Evolutionary conservation across 2,113 vertebrate genomes (phyloP).

Genomic region (Polypterus senegalus): DNA sequence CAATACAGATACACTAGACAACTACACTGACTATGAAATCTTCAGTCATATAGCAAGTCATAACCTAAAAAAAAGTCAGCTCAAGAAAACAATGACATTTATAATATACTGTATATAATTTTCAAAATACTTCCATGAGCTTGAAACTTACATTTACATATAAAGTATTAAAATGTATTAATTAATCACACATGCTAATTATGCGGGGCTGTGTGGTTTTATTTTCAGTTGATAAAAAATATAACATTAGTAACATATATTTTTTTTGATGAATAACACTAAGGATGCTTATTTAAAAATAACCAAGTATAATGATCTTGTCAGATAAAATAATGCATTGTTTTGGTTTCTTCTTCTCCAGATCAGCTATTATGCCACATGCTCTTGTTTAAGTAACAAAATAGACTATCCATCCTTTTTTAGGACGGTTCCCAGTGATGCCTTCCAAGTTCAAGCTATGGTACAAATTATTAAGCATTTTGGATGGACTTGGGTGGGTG

Average conservation of each 20-base stretch:
- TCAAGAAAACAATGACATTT: too few species aligned
- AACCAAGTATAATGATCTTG: too few species aligned
- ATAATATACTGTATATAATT: background rate
- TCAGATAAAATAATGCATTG: too few species aligned
- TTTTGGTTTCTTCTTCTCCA: background rate
- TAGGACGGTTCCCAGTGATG: slow-evolving; percentile 12
- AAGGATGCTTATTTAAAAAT: too few species aligned
- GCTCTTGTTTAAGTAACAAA: slow-evolving; percentile 7
- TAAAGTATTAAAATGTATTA: background rate
- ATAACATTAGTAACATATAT: too few species aligned
- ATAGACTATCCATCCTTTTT: slow-evolving; percentile 12
- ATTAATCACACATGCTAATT: background rate
- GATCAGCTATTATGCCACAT: slow-evolving; percentile 9
- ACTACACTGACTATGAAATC: background rate
- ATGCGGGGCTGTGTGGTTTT: background rate
- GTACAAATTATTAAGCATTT: slow-evolving; percentile 8
- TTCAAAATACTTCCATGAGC: too few species aligned
- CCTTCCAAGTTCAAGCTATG: slow-evolving; percentile 8
- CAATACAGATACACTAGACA: too few species aligned
- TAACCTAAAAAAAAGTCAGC: too few species aligned
- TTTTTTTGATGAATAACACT: too few species aligned
- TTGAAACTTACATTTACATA: background rate
- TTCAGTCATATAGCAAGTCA: background rate
- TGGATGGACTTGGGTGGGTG: slow-evolving; percentile 13
- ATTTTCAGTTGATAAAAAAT: background rate